Percentiles rank a stretch among this genome's conserved stretches.
phyloP scores from a whole-genome alignment of 2,113 vertebrate genomes.

The Hyla sarda region DNA sequence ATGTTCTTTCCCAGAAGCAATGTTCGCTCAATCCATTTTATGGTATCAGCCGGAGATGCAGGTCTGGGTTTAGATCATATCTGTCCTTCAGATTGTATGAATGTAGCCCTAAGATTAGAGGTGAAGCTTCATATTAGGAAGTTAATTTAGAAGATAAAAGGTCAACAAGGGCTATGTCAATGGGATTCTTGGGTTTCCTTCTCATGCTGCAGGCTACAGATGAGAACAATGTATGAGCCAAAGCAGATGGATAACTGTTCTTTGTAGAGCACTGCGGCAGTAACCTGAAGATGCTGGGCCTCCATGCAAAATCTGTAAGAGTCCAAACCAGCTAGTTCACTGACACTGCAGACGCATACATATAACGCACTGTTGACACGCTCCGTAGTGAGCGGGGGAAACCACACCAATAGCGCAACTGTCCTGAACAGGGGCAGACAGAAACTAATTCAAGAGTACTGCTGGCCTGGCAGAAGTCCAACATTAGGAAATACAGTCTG shows the following conservation, averaged over 20 bases:
- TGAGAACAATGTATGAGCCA: not conserved
- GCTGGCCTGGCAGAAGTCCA: too few relatives aligned
- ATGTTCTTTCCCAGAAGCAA: slow-evolving; percentile 15
- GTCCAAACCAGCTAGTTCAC: too few relatives aligned
- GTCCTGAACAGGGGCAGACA: too few relatives aligned
- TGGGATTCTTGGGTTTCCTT: not conserved
- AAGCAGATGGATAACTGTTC: not conserved
- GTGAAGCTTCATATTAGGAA: not conserved
- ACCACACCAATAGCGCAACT: too few relatives aligned
- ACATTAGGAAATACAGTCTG: too few relatives aligned
- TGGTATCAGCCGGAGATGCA: not conserved
- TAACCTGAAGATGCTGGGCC: too few relatives aligned
- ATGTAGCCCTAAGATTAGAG: not conserved
- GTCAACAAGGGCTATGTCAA: not conserved
- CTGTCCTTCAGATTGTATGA: not conserved
- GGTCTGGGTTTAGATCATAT: not conserved
- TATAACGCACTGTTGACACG: too few relatives aligned
- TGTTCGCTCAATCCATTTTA: not conserved
- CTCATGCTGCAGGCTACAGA: not conserved
- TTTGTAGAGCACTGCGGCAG: too few relatives aligned
- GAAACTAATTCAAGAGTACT: too few relatives aligned
- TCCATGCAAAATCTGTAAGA: too few relatives aligned
- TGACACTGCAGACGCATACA: too few relatives aligned
- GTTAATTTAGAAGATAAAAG: slow-evolving; percentile 7
- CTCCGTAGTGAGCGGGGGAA: too few relatives aligned